Percentiles rank a stretch among this genome's conserved stretches.
These are phyloP conservation scores for Hyperoplus lanceolatus DNA, from an alignment of 2,797 vertebrate genomes.

Conservation along the genomic window DNA sequence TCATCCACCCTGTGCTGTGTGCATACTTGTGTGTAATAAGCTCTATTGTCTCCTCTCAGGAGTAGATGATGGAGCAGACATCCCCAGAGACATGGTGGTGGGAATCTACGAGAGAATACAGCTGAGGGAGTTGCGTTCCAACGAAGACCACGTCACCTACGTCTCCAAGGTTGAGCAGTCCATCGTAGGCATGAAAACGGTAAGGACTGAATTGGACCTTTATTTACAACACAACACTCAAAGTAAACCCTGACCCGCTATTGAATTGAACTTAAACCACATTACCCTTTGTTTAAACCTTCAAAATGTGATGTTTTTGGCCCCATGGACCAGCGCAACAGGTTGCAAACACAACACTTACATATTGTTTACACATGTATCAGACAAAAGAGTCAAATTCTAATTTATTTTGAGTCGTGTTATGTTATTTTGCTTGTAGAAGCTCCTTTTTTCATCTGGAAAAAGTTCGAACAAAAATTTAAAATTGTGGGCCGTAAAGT, in stretches of 20 bases:
- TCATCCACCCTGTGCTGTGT: not conserved
- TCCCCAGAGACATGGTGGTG: conserved; percentile 96
- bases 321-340: not conserved
- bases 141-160: conserved; percentile 98
- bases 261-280: not conserved
- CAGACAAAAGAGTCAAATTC: not conserved
- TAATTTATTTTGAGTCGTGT: not conserved
- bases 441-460: not conserved
- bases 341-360: not conserved
- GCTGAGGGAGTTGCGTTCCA: conserved; percentile 95
- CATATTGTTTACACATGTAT: not conserved
- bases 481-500: not conserved
- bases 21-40: conserved; percentile 7
- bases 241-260: not conserved
- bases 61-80: conserved; percentile 97
- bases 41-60: conserved; percentile 78
- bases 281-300: not conserved
- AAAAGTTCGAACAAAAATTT: not conserved
- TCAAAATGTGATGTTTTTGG: not conserved
- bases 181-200: conserved; percentile 96
- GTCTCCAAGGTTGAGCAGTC: conserved; percentile 98
- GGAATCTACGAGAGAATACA: conserved; percentile 99
- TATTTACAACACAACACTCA: not conserved
- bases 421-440: not conserved
- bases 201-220: conserved; percentile 69